Percentiles rank a stretch among this genome's conserved stretches.
Conservation (phyloP, 2,113 vertebrate genomes). For the Plotosus lineatus region DNA sequence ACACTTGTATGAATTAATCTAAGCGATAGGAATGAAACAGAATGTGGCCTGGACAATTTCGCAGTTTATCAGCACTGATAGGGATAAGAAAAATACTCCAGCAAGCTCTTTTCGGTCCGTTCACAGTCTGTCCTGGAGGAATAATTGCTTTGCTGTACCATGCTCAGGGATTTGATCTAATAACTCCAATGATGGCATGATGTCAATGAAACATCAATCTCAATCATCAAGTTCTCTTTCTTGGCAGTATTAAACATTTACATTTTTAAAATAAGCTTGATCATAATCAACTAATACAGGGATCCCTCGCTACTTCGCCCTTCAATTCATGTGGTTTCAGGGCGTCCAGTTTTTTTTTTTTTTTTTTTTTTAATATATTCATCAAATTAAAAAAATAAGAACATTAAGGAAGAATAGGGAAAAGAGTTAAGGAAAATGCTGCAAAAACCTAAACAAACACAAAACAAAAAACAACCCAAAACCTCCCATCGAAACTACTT, state of each 20-base stretch:
- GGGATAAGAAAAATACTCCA: constrained; percentile 57
- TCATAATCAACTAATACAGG: neutral
- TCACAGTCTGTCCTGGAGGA: constrained; percentile 58
- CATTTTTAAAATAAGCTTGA: neutral
- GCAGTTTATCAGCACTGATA: constrained; percentile 11
- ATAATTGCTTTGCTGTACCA: constrained; percentile 59
- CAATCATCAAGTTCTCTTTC: neutral
- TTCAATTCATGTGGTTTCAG: too few relatives aligned
- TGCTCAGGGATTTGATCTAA: constrained; percentile 46
- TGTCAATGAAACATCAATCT: neutral
- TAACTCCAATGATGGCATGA: constrained; percentile 34
- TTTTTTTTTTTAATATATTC: neutral
- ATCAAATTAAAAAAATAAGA: too few relatives aligned
- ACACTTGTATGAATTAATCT: constrained; percentile 38
- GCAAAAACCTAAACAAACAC: too few relatives aligned
- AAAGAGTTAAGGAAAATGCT: too few relatives aligned
- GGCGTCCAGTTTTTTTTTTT: too few relatives aligned
- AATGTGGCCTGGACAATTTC: constrained; percentile 17
- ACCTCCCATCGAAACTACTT: too few relatives aligned
- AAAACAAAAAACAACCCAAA: too few relatives aligned
- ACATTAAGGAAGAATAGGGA: too few relatives aligned
- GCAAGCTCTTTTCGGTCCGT: constrained; percentile 70
- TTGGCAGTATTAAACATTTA: neutral
- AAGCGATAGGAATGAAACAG: constrained; percentile 32
- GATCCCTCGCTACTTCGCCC: too few relatives aligned